Base-by-base conservation (phyloP, 2,888 invertebrate genomes). In the Plagodis dolabraria region DNA sequence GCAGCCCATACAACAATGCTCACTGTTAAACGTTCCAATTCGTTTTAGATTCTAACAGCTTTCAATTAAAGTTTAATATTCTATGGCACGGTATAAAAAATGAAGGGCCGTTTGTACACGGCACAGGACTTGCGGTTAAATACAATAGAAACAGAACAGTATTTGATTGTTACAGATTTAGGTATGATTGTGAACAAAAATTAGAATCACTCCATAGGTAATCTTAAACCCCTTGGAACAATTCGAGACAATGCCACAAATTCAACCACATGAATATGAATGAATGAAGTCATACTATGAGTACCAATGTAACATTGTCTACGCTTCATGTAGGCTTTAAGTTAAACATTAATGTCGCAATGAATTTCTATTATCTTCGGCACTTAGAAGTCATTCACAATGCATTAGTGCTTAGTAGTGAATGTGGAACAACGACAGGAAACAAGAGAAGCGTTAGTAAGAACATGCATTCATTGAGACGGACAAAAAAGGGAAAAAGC, bases 401-500 rank as follows among this genome's bases (percentile, higher is more conserved):
- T 67, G 75, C 76, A 74, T 76, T 72, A 61, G 46, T 56, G 56
- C 52, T 73, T 76, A 75, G 72, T 69, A 72, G 72, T 66, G 67
- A 79, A 83, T 79, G 77, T 85, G 68, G 77, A 76, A 80, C 79
- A 76, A 71, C 75, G 71, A 72, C 80, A 82, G 80, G 80, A 84
- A 83, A 83, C 80, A 76, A 79, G 77, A 76, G 77, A 82, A 80
- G 78, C 73, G 69, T 71, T 77, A 74, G 74, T 77, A 75, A 78
- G 75, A 72, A 71, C 76, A 77, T 73, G 72, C 80, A 80, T 80
- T 72, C 74, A 72, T 74, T 76, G 73, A 70, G 70, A 75, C 71
- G 68, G 69, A 81, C 75, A 79, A 78, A 82, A 80, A 83, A 75
- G 62, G 67, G 74, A 65, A 78, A 82, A 82, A 77, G 62, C 68